These are phyloP conservation scores for Pelodytes ibericus DNA, from an alignment of 2,797 vertebrate genomes.

Conservation along the genomic window DNA sequence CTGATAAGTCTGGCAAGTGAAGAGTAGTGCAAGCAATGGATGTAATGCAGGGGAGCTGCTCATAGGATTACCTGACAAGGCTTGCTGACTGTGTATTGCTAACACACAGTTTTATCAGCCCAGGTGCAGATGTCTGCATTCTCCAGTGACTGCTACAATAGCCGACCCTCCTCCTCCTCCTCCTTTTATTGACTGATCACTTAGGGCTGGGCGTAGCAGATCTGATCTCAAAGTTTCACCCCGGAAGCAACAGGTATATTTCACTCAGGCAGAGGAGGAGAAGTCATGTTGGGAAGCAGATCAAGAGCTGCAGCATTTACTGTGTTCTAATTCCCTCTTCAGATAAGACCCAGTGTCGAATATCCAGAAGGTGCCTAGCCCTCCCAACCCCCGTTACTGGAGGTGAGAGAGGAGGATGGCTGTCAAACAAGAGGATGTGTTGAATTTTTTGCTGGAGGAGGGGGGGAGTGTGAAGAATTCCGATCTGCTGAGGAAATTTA, in stretches of 20 bases:
- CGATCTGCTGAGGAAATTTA: conserved; percentile 78
- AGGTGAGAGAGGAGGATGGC: conserved; percentile 63
- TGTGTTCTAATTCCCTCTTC: not conserved
- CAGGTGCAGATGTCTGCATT: conserved; percentile 3
- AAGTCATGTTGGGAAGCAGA: conserved; percentile 6
- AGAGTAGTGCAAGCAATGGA: not conserved
- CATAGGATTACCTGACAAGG: not conserved
- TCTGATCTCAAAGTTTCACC: conserved; percentile 39
- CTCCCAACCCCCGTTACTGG: conserved; percentile 23
- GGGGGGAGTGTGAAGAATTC: conserved; percentile 78
- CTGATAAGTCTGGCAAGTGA: no score
- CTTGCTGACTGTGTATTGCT: not conserved
- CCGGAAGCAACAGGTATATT: conserved; percentile 56
- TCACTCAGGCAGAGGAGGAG: conserved; percentile 28
- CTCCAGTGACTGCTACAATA: conserved; percentile 42
- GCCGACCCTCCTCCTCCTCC: conserved; percentile 14
- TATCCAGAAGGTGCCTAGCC: not conserved
- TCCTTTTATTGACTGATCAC: conserved; percentile 38
- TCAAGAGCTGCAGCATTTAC: conserved; percentile 23
- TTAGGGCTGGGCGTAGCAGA: conserved; percentile 43
- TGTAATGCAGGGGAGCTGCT: not conserved
- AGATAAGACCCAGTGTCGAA: conserved; percentile 15
- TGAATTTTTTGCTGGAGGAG: conserved; percentile 72
- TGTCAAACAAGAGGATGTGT: conserved; percentile 76
- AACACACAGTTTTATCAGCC: no score